These are phyloP conservation scores for Lithodes maja DNA, from an alignment of 2,888 invertebrate species.

Conservation along the genomic window DNA sequence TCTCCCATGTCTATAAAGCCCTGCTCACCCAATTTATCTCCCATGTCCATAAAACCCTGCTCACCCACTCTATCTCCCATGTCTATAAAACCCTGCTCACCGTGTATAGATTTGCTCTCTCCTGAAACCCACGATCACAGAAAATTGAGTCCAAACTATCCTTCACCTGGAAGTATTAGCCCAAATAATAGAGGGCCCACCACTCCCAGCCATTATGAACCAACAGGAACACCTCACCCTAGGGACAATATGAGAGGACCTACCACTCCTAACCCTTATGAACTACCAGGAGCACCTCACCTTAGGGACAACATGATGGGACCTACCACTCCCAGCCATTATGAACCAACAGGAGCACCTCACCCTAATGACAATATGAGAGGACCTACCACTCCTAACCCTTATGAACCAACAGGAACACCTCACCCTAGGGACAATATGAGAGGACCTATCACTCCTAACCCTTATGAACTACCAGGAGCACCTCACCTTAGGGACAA, in stretches of 20 bases:
- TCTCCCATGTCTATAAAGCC: neutral
- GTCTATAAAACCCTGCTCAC: neutral
- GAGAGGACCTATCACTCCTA: no score
- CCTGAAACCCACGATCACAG: conserved; percentile 1
- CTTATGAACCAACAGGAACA: no score
- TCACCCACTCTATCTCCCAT: neutral
- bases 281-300: neutral
- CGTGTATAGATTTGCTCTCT: neutral
- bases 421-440: no score
- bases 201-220: neutral
- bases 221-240: neutral
- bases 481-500: no score
- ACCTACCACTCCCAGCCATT: neutral
- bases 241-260: neutral
- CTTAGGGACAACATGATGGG: neutral
- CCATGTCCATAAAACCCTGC: neutral
- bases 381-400: no score
- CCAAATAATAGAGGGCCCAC: neutral
- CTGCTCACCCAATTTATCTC: neutral
- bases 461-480: no score
- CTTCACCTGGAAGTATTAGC: neutral
- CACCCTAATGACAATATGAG: neutral
- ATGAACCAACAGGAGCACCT: neutral
- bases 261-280: neutral
- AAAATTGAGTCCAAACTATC: conserved; percentile 11